phyloP scores from a whole-genome alignment of 2,888 invertebrate species.

The Mesorhabditis belari region DNA sequence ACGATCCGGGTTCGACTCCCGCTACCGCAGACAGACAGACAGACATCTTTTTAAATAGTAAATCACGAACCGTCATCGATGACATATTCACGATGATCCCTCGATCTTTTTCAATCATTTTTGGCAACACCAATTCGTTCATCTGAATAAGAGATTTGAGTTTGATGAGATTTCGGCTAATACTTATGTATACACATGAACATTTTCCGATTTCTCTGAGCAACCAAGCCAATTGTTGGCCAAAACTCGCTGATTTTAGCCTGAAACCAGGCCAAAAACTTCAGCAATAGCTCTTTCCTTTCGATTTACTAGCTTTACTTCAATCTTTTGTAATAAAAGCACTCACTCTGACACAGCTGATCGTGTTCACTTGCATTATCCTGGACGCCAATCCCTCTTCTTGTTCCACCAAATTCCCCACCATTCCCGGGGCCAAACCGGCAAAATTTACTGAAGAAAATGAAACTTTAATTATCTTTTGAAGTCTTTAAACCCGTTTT shows the following conservation, averaged over 20 bases:
- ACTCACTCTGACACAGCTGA: conserved; percentile 37
- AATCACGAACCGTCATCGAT: conserved; percentile 45
- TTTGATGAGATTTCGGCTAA: too few species aligned
- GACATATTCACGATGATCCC: conserved; percentile 50
- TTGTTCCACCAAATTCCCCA: conserved; percentile 44
- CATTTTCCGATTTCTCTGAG: neutral
- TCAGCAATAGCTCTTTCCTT: too few species aligned
- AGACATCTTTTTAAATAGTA: too few species aligned
- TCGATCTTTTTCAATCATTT: conserved; percentile 44
- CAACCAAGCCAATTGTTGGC: neutral
- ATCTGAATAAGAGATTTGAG: too few species aligned
- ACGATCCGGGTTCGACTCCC: too few species aligned
- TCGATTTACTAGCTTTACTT: too few species aligned
- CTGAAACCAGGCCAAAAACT: too few species aligned
- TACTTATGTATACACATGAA: neutral
- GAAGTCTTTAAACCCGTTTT: too few species aligned
- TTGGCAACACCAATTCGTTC: conserved; percentile 46
- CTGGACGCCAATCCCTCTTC: conserved; percentile 40
- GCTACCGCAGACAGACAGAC: too few species aligned
- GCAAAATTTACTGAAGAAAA: conserved; percentile 47
- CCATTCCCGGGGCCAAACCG: conserved; percentile 45
- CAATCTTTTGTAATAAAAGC: too few species aligned
- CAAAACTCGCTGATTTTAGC: too few species aligned
- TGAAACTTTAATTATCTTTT: too few species aligned
- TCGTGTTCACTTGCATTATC: conserved; percentile 46